Conservation (phyloP, 2,888 invertebrate species). For the Drosophila antonietae region DNA sequence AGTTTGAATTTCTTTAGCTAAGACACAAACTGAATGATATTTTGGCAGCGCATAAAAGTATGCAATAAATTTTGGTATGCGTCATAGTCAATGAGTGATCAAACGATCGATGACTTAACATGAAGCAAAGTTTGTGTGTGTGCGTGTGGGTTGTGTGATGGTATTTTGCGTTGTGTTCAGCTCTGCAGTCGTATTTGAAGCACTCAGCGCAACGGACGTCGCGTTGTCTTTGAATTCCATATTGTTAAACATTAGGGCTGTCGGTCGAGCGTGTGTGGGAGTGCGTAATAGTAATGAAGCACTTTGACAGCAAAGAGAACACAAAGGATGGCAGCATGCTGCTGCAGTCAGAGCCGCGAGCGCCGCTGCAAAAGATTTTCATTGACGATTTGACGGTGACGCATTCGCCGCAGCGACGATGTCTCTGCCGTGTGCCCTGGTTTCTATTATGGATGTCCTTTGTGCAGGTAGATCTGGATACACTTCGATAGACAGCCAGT, state of each 20-base stretch:
- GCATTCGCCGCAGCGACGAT: constrained; percentile 34
- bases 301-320: constrained; percentile 39
- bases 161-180: neutral
- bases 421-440: constrained; percentile 75
- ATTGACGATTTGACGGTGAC: constrained; percentile 62
- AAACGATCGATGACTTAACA: neutral
- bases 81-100: neutral
- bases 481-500: neutral
- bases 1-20: neutral
- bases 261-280: constrained; percentile 7
- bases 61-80: constrained; percentile 6
- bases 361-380: constrained; percentile 60
- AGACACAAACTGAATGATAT: constrained; percentile 22
- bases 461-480: constrained; percentile 66
- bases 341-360: constrained; percentile 38
- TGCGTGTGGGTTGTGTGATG: neutral
- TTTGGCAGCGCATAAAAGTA: constrained; percentile 38
- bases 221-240: constrained; percentile 3
- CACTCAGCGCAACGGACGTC: constrained; percentile 58
- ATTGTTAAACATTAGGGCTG: constrained; percentile 6
- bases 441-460: constrained; percentile 74
- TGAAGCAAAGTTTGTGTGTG: neutral
- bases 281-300: constrained; percentile 41
- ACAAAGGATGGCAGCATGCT: constrained; percentile 58
- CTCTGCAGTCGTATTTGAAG: constrained; percentile 49